These are phyloP conservation scores for Falco novaeseelandiae DNA, from an alignment of 2,797 vertebrate genomes.

Conservation along the genomic window DNA sequence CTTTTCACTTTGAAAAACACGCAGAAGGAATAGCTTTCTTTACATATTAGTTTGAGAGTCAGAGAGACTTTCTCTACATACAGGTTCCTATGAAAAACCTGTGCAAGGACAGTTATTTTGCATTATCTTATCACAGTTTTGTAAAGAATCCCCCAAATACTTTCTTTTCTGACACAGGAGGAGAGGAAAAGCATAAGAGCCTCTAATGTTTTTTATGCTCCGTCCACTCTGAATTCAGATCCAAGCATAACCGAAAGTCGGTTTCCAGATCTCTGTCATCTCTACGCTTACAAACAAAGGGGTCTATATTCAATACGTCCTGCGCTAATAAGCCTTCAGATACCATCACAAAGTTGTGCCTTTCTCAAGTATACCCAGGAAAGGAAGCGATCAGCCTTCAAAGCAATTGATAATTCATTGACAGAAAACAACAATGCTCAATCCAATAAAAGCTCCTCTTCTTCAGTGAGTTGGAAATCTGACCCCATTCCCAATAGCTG, in stretches of 20 bases:
- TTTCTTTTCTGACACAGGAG: neutral
- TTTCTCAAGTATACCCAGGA: neutral
- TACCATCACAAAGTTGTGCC: neutral
- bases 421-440: constrained; percentile 37
- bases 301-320: neutral
- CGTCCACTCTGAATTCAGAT: neutral
- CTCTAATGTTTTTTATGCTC: neutral
- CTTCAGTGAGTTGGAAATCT: constrained; percentile 1
- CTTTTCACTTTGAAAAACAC: neutral
- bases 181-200: neutral
- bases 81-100: neutral
- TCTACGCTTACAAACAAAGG: neutral
- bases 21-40: neutral
- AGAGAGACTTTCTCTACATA: neutral
- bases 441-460: constrained; percentile 39
- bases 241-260: neutral
- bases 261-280: neutral
- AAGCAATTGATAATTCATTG: constrained; percentile 52
- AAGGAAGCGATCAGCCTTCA: constrained; percentile 50
- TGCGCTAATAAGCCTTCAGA: neutral
- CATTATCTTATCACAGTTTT: neutral
- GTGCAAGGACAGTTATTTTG: neutral
- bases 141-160: neutral
- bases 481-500: constrained; percentile 13
- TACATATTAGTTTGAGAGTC: neutral